These are phyloP conservation scores for Drosophila atroscutellata DNA, from an alignment of 2,888 invertebrate species.

Conservation along the genomic window DNA sequence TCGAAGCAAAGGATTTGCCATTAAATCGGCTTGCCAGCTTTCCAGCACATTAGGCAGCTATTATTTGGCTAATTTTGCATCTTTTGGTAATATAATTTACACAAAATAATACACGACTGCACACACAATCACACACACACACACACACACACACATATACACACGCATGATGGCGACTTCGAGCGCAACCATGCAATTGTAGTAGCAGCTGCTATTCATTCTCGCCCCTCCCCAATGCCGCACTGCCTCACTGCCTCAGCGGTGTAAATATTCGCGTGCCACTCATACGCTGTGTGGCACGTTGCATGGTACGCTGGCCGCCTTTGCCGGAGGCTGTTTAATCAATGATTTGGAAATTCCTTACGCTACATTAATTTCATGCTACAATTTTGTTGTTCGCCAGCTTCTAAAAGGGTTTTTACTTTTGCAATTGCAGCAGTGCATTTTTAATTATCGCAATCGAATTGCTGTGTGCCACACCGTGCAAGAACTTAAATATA, in stretches of 20 bases:
- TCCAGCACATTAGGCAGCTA: conserved; percentile 76
- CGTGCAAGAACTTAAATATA: not conserved
- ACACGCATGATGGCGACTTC: not conserved
- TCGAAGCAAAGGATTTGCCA: conserved; percentile 71
- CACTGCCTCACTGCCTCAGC: conserved; percentile 10
- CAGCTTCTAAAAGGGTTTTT: conserved; percentile 17
- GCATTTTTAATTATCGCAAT: conserved; percentile 19
- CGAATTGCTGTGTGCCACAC: not conserved
- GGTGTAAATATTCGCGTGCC: conserved; percentile 56
- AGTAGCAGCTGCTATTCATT: conserved; percentile 53
- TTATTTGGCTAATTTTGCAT: conserved; percentile 81
- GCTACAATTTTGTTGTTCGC: conserved; percentile 32
- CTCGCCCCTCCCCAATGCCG: not conserved
- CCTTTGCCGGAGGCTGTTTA: conserved; percentile 45
- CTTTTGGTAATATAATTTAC: conserved; percentile 79
- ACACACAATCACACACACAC: conserved; percentile 44
- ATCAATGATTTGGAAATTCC: conserved; percentile 79
- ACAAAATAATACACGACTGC: conserved; percentile 80
- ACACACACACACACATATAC: not conserved
- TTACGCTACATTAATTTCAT: conserved; percentile 76
- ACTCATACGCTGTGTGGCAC: conserved; percentile 71
- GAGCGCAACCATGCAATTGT: conserved; percentile 57
- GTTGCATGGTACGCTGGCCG: conserved; percentile 10
- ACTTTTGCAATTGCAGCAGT: conserved; percentile 19
- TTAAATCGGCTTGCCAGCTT: conserved; percentile 68